Percentiles rank a stretch among this genome's conserved stretches.
Conservation (phyloP, 2,113 vertebrate species). For the Rhineura floridana region DNA sequence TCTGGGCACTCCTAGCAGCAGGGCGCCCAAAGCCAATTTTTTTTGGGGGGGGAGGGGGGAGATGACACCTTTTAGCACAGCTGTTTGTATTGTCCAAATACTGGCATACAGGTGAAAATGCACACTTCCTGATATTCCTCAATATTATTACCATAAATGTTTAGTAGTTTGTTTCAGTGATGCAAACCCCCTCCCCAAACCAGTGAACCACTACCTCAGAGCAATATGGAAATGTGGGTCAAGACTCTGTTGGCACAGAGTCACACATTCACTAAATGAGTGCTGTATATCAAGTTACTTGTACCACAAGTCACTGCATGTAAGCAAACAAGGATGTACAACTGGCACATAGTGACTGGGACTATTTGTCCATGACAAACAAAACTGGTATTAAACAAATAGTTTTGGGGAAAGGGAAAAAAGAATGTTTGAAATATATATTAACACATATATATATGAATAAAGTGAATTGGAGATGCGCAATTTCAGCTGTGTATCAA, state of each 20-base stretch:
- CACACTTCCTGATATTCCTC: background rate
- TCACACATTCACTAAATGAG: background rate
- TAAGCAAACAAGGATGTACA: background rate
- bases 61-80: background rate
- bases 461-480: background rate
- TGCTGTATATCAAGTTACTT: background rate
- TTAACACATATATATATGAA: no score
- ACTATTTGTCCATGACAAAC: no score
- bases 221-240: background rate
- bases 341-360: background rate
- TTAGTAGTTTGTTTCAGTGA: background rate
- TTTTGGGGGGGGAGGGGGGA: no score
- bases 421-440: background rate
- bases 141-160: background rate
- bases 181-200: background rate
- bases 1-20: background rate
- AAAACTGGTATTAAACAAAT: background rate
- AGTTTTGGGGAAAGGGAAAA: background rate
- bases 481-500: slow-evolving; percentile 3
- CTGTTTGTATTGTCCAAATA: background rate
- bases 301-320: background rate
- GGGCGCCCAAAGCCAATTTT: background rate
- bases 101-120: background rate
- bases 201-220: background rate
- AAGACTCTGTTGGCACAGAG: background rate